phyloP scores from a whole-genome alignment of 2,113 vertebrate species.

The Cebidichthys violaceus region DNA sequence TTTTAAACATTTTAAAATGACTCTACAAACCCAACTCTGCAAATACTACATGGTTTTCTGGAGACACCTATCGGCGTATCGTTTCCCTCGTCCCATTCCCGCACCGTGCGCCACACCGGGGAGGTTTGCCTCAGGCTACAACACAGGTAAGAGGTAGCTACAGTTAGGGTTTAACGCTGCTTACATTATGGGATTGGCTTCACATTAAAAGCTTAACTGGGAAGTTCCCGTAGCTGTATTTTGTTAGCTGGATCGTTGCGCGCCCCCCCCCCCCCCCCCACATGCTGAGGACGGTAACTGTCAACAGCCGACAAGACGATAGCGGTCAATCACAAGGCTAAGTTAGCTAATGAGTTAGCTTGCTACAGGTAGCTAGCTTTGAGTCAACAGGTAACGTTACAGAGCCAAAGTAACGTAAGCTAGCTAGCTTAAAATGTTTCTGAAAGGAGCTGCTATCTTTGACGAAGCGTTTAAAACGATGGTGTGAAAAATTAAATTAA shows the following conservation, averaged over 20 bases:
- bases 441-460: neutral
- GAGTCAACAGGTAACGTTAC: too few species aligned
- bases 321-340: neutral
- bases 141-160: slow-evolving; percentile 38
- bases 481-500: neutral
- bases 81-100: neutral
- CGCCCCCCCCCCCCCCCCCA: too few species aligned
- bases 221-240: neutral
- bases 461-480: neutral
- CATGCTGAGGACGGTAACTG: neutral
- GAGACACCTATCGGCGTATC: slow-evolving; percentile 13
- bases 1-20: neutral
- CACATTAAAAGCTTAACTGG: neutral
- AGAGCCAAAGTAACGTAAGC: too few species aligned
- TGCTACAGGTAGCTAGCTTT: neutral
- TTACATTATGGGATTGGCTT: neutral
- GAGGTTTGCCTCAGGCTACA: too few species aligned
- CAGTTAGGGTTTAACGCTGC: neutral
- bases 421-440: too few species aligned
- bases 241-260: neutral
- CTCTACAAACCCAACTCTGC: too few species aligned
- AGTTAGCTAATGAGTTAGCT: neutral
- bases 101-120: neutral
- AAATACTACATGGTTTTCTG: neutral
- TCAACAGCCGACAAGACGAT: neutral